Conservation (phyloP, 2,113 vertebrate genomes). For the Larimichthys crocea region DNA sequence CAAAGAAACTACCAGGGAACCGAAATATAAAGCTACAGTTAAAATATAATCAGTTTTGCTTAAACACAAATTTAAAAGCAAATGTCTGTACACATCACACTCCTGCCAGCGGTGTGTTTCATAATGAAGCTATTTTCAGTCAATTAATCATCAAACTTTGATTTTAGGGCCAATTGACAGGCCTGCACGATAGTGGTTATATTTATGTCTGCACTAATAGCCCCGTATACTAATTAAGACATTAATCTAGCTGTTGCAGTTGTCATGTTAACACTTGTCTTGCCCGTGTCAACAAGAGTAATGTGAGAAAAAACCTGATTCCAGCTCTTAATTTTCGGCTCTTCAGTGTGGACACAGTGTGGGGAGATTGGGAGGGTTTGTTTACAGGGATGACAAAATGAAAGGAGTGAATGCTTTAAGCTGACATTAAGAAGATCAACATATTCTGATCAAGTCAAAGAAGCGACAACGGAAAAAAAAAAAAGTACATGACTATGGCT, state of each 20-base stretch:
- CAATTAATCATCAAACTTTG: constrained; percentile 38
- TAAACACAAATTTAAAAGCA: neutral
- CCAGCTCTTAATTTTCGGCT: neutral
- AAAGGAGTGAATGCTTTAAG: constrained; percentile 25
- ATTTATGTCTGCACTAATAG: constrained; percentile 26
- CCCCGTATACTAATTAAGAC: constrained; percentile 21
- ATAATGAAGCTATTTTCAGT: constrained; percentile 27
- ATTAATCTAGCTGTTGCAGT: constrained; percentile 15
- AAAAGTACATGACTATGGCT: neutral
- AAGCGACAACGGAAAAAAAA: neutral
- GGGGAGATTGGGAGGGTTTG: neutral
- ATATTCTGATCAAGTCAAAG: neutral
- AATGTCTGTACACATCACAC: neutral
- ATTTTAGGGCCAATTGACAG: constrained; percentile 29
- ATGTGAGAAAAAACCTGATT: constrained; percentile 7
- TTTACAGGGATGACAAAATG: constrained; percentile 16
- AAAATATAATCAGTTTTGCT: neutral
- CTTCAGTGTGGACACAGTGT: neutral
- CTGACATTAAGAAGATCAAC: constrained; percentile 14
- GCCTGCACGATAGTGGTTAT: neutral
- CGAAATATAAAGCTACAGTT: neutral
- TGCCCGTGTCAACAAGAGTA: neutral
- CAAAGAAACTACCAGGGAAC: neutral
- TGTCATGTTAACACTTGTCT: constrained; percentile 2
- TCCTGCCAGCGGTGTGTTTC: constrained; percentile 5